A percentile compares a stretch with the other conserved stretches of the same genome.
These are phyloP conservation scores for Catharus bicknelli DNA, from an alignment of 2,113 vertebrate genomes.

Conservation along the genomic window DNA sequence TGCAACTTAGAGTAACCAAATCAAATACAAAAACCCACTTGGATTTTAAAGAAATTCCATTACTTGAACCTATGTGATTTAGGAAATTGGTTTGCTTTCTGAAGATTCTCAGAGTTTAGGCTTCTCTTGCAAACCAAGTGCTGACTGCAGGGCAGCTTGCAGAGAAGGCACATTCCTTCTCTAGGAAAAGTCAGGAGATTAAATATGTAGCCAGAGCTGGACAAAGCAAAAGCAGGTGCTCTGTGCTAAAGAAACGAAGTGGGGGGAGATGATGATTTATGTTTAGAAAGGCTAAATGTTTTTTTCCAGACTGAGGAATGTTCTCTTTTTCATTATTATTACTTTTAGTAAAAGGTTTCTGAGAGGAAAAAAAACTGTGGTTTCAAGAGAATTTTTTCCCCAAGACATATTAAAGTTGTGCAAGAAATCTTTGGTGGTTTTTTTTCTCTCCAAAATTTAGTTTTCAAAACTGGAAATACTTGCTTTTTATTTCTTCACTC, in stretches of 20 bases:
- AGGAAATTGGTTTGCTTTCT: background rate
- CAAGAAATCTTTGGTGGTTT: background rate
- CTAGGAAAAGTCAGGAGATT: slow-evolving; percentile 33
- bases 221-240: slow-evolving; percentile 57
- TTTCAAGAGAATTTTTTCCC: slow-evolving; percentile 47
- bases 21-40: background rate
- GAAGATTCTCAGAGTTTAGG: background rate
- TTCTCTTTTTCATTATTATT: background rate
- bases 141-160: slow-evolving; percentile 34
- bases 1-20: background rate
- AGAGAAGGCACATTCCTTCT: slow-evolving; percentile 35
- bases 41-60: slow-evolving; percentile 2
- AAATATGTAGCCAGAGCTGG: background rate
- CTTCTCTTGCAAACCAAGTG: background rate
- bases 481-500: slow-evolving; percentile 14
- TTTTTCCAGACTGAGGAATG: slow-evolving; percentile 51
- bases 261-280: slow-evolving; percentile 35
- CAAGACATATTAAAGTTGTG: slow-evolving; percentile 1
- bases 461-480: slow-evolving; percentile 10
- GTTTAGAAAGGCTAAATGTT: slow-evolving; percentile 23
- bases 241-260: background rate
- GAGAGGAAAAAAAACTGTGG: slow-evolving; percentile 8
- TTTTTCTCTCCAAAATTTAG: slow-evolving; percentile 15
- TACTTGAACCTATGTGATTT: background rate
- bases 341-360: slow-evolving; percentile 31